Percentiles rank a stretch among this genome's conserved stretches.
Conservation (phyloP, 2,113 vertebrate genomes). For the Microcebus griseorufus region DNA sequence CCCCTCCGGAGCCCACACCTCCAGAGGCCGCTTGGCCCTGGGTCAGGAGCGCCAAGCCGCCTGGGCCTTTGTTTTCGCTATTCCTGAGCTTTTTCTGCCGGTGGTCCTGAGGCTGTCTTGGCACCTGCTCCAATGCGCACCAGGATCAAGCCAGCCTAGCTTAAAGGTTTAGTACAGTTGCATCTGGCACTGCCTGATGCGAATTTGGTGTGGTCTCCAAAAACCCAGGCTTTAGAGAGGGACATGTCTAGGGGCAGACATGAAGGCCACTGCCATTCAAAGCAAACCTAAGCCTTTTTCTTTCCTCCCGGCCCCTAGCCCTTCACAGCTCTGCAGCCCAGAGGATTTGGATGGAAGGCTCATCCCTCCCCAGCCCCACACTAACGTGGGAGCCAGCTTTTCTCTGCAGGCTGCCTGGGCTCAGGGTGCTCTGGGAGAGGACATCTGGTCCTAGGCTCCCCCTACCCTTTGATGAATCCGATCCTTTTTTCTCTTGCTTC, state of each 20-base stretch:
- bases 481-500: not conserved
- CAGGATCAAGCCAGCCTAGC: not conserved
- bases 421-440: not conserved
- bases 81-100: not conserved
- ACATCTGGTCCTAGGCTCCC: not conserved
- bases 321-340: not conserved
- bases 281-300: not conserved
- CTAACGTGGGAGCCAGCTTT: fast-evolving
- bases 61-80: slow-evolving; percentile 21
- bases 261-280: not conserved
- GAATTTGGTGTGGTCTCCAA: not conserved
- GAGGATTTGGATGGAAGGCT: not conserved
- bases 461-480: not conserved
- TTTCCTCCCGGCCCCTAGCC: not conserved
- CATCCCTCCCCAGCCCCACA: not conserved
- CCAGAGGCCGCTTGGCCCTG: not conserved
- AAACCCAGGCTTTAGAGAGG: not conserved
- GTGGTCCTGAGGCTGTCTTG: fast-evolving
- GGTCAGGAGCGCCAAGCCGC: not conserved
- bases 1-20: not conserved
- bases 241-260: not conserved
- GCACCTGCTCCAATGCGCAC: not conserved
- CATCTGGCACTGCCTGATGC: not conserved
- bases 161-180: not conserved
- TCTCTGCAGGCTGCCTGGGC: not conserved